Conservation (phyloP, 2,113 vertebrate species). For the Brienomyrus longianalis region DNA sequence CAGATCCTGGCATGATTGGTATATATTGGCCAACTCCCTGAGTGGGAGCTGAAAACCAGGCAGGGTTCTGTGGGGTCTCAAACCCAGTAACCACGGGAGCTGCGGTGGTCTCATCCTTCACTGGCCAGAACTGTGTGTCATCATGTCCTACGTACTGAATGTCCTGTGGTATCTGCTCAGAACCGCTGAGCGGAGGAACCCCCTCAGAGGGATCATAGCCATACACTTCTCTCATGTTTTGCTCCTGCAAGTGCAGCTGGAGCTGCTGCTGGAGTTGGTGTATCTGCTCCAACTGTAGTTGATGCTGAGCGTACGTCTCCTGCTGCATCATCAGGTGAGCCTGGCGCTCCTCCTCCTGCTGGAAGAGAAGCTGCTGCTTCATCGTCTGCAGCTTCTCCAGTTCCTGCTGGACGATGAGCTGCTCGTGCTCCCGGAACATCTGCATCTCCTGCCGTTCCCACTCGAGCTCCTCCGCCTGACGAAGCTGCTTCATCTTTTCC, state of each 20-base stretch:
- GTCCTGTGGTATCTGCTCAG: constrained; percentile 63
- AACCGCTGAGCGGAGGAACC: constrained; percentile 55
- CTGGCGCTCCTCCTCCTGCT: constrained; percentile 92
- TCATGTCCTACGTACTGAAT: constrained; percentile 58
- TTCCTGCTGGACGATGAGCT: constrained; percentile 92
- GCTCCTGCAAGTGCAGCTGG: constrained; percentile 88
- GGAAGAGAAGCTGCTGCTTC: constrained; percentile 90
- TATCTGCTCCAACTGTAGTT: constrained; percentile 88
- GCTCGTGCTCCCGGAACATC: constrained; percentile 91
- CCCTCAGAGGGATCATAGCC: constrained; percentile 65
- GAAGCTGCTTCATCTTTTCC: constrained; percentile 92
- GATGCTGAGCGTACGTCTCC: constrained; percentile 87
- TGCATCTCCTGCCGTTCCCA: constrained; percentile 98
- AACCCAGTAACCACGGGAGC: constrained; percentile 59
- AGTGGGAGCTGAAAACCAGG: constrained; percentile 69
- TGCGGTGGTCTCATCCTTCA: constrained; percentile 59
- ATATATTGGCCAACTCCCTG: constrained; percentile 64
- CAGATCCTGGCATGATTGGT: constrained; percentile 57
- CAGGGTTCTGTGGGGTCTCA: constrained; percentile 62
- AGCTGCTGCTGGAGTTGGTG: constrained; percentile 93
- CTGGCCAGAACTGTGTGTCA: constrained; percentile 62
- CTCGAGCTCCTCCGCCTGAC: constrained; percentile 91
- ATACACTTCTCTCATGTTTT: constrained; percentile 59
- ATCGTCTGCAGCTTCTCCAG: constrained; percentile 91
- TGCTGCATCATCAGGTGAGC: constrained; percentile 93